Evolutionary conservation across 2,888 invertebrate species (phyloP), one percentile per base, ranked within the genome.

Genomic region (Megastigmus dorsalis): DNA sequence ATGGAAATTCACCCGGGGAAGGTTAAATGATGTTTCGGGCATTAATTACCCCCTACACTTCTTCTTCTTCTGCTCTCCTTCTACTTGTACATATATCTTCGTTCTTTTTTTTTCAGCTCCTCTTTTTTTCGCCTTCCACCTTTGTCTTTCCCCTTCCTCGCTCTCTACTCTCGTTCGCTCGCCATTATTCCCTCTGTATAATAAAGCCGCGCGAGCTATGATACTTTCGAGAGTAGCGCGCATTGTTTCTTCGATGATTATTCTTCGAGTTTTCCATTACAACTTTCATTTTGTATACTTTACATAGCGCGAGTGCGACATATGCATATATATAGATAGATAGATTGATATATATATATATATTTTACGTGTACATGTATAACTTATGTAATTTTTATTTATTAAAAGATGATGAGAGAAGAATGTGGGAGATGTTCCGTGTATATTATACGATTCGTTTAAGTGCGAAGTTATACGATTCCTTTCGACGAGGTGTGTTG

Each of bases 21-120:
- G 43, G 60, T 30, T 38, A 63, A 63, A 63, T 33, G 55, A 65
- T 43, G 59, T 66, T 73, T 73, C 73, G 67, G 67, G 67, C 73
- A 73, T 67, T 73, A 73, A 73, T 62, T 62, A 73, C 60, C 50
- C 30, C 33, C 36, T 20, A 10, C 6, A 41, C 26, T 38, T 30
- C 28, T 15, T 33, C 50, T 38, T 18, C 15, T 36, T 38, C 4
- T 20, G 20, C 23, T 13, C 20, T 33, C 15, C 52, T 26, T 54
- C 33, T 18, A 43, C 36, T 60, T 68, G 60, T 68, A 68, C 38
- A 74, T 66, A 68, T 26, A 38, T 41, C n/a, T n/a, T 45, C 23
- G 15, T 48, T 26, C 43, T 36, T 57, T 1, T 52, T 50, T 33
- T 45, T 50, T 36, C 9, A 28, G 0, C 33, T 28, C 23, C 7